Base-by-base conservation (phyloP, 2,797 vertebrate genomes). In the Peromyscus aztecus region DNA sequence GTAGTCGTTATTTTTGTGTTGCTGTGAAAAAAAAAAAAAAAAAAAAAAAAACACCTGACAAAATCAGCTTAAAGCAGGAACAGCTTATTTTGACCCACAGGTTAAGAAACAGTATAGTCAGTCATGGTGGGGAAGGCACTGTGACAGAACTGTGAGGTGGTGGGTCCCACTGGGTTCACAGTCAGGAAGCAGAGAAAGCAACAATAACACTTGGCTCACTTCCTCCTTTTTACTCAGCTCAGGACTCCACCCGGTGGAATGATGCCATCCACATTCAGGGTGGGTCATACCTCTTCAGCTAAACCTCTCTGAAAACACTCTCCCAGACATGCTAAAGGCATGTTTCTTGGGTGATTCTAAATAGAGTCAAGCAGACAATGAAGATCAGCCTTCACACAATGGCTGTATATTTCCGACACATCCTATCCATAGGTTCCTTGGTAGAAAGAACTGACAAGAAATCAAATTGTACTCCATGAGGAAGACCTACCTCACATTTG, bases 101-200 rank as follows among this genome's bases (percentile, higher is more conserved):
- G 34, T 61, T 55, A 77, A 76, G 87, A 24, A 76, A 61, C 14
- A 46, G n/a, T 61, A 76, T 16, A 75, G 29, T 88, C 27, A 75
- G 1, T 16, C 37, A 46, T n/a, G 29, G 37, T 1, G 0, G 4
- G 17, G 29, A 46, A 75, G 37, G n/a, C 3, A 2, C 14, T 57
- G 55, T 59, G 69, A 4, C 10, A 88, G 23, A 37, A 43, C 11
- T 59, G 37, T 43, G 52, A 40, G 24, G 86, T 69, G 11, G 37
- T 4, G 43, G 71, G 55, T 24, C 43, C 34, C 37, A 16, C 8
- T 34, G 87, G 4, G 55, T 27, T 37, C 71, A 43, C 27, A 23
- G 23, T 46, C 23, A 89, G 23, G 73, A 76, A n/a, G 43, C 57
- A 77, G 27, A 76, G 40, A 63, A 46, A n/a, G 57, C 40, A 49